Conservation (phyloP, 2,797 vertebrate species). For the Pteropus rufus region DNA sequence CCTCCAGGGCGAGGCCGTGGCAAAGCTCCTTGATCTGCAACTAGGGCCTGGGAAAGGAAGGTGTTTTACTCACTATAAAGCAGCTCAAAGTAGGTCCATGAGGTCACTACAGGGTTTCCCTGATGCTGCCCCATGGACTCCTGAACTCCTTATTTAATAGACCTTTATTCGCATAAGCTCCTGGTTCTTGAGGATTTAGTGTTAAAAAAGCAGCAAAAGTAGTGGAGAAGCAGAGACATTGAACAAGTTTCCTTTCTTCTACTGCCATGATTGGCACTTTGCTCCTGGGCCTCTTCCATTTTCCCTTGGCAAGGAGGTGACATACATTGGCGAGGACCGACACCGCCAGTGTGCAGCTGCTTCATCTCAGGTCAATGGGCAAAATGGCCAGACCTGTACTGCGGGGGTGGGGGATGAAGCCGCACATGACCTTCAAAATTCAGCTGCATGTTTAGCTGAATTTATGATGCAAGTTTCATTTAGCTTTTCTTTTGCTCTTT, state of each 20-base stretch:
- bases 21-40: neutral
- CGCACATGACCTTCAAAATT: neutral
- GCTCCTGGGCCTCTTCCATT: neutral
- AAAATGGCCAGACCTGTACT: neutral
- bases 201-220: slow-evolving; percentile 11
- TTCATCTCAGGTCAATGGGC: neutral
- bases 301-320: neutral
- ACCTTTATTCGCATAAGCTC: neutral
- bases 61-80: neutral
- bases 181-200: neutral
- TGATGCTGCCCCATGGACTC: neutral
- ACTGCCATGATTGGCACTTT: neutral
- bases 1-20: rapidly evolving
- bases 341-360: neutral
- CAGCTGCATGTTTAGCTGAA: neutral
- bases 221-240: neutral
- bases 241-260: slow-evolving; percentile 42
- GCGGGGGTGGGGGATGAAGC: neutral
- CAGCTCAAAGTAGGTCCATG: neutral
- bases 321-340: neutral
- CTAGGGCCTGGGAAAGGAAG: neutral
- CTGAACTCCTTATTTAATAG: neutral
- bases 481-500: neutral
- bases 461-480: neutral
- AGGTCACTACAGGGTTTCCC: neutral